Base-by-base conservation (phyloP, 1,140 invertebrate genomes). In the Asobara japonica region DNA sequence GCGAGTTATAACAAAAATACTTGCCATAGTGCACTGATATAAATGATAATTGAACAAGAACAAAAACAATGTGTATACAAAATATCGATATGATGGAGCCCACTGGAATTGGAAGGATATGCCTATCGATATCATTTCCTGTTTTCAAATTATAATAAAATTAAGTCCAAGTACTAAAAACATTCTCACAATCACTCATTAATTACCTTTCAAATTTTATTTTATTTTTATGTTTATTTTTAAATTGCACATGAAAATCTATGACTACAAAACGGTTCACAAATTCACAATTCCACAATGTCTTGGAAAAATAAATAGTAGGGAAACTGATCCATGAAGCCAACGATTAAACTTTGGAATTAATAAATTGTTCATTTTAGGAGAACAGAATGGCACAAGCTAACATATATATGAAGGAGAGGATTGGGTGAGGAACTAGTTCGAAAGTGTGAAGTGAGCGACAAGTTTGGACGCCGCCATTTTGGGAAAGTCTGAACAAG, bases 1-100 rank as follows among this genome's bases (percentile, higher is more conserved):
- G 22, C 30, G 25, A 65, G 13, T 29, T 30, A 65, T 29, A 48
- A 13, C 38, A 25, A 41, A 45, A 48, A 67, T 22, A 67, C n/a
- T 25, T 27, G 18, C 36, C 29, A 27, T 27, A 67, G 29, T 20
- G 25, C 48, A 45, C n/a, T n/a, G 18, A 45, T 45, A 45, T 16
- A 45, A 45, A 45, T 45, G 41, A 45, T 45, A 45, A 45, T 45
- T 45, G 13, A 45, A 45, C 41, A 45, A n/a, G 41, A 45, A 45
- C n/a, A 45, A 45, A 16, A 45, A 45, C 41, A 45, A n/a, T n/a
- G 41, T 16, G 41, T 45, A 45, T 45, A 45, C 41, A 16, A 16
- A 45, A 45, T 45, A 45, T 45, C 10, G 5, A 45, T 16, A 45
- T 7, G 41, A 33, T 11, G n/a, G 7, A 45, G 41, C 41, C 41